phyloP scores from a whole-genome alignment of 2,113 vertebrate genomes.

The Chloropsis hardwickii region DNA sequence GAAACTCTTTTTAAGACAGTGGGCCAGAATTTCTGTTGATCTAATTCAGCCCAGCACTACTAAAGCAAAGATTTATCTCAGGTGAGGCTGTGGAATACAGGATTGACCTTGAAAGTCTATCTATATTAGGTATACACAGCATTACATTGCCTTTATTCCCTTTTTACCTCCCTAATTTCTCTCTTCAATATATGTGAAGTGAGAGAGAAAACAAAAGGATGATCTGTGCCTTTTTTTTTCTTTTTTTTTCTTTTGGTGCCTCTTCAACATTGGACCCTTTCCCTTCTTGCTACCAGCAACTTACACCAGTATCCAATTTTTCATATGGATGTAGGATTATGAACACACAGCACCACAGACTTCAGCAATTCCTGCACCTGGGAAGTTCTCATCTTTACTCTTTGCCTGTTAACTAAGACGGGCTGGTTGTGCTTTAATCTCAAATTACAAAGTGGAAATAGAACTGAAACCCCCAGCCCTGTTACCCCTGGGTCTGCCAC shows the following conservation, averaged over 20 bases:
- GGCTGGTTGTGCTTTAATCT: background rate
- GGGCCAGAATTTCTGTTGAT: conserved; percentile 1
- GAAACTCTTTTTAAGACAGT: background rate
- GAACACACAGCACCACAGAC: background rate
- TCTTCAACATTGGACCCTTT: background rate
- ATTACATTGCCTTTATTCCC: background rate
- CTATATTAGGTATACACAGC: background rate
- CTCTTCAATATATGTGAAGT: background rate
- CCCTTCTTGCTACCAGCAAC: background rate
- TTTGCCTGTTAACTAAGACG: background rate
- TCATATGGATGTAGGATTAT: background rate
- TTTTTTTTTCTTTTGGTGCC: background rate
- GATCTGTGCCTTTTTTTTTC: background rate
- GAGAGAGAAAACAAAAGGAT: background rate
- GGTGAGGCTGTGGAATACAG: background rate
- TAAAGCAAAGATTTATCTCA: background rate
- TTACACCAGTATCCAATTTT: background rate
- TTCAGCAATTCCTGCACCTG: background rate
- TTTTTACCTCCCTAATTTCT: background rate
- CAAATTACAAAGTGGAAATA: background rate
- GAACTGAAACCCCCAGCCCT: background rate
- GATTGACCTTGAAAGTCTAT: background rate
- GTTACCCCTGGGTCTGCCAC: background rate
- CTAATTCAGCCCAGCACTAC: background rate
- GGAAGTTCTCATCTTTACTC: background rate